Evolutionary conservation across 92 coral and sea anemone species (phyloP).

Genomic region (Parazoanthus darwini): DNA sequence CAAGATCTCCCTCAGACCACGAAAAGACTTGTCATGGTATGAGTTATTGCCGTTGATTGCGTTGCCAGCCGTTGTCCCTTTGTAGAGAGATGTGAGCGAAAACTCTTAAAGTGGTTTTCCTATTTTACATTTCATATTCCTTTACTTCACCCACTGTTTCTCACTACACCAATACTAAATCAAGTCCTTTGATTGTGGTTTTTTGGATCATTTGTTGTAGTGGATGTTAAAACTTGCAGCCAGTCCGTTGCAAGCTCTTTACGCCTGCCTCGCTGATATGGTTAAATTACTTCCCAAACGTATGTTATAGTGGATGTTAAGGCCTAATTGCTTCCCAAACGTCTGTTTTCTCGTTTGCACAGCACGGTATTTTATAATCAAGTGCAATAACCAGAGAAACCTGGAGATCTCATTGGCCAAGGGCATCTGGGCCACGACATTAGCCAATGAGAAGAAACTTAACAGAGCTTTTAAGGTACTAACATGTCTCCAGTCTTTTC

Average conservation of each 20-base stretch:
- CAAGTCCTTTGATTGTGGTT: too few relatives aligned
- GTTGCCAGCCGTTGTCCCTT: neutral
- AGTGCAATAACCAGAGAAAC: constrained; percentile 97
- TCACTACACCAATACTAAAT: too few relatives aligned
- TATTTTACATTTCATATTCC: neutral
- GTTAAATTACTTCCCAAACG: too few relatives aligned
- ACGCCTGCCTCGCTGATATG: neutral
- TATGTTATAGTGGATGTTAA: too few relatives aligned
- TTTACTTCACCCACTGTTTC: neutral
- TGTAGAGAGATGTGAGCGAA: neutral
- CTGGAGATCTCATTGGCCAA: constrained; percentile 93
- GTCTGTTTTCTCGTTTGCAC: neutral
- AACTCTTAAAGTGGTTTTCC: too few relatives aligned
- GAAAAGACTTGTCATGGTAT: constrained; percentile 33
- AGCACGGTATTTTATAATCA: constrained; percentile 98
- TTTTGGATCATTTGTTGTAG: too few relatives aligned
- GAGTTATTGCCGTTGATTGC: neutral
- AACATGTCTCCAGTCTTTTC: neutral
- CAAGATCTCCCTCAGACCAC: constrained; percentile 18
- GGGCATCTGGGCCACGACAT: constrained; percentile 99
- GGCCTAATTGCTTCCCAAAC: too few relatives aligned
- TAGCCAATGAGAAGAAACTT: constrained; percentile 95
- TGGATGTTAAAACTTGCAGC: too few relatives aligned
- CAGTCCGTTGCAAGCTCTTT: too few relatives aligned
- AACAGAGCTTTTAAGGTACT: constrained; percentile 90